Evolutionary conservation across 2,888 invertebrate species (phyloP), one percentile per base, ranked within the genome.

Genomic region (Amiota communis): DNA sequence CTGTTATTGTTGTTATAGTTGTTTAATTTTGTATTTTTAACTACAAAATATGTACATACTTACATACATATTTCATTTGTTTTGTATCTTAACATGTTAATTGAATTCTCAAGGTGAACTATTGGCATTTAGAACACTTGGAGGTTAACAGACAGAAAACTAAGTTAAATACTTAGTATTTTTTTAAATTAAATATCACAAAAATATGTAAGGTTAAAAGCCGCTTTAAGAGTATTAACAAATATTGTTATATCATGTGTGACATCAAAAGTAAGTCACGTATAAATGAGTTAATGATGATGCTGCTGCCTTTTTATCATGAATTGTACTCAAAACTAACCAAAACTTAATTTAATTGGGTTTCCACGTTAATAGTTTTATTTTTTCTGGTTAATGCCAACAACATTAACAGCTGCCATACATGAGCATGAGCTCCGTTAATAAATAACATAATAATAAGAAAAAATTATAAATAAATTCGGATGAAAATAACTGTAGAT

Each of bases 21-120:
- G 20, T 56, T 61, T 46, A n/a, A 0, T 48, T 51, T 12, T 56
- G 15, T 36, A 70, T 23, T 23, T 23, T 23, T 23, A 2, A 23
- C 1, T 23, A 23, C 23, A 23, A 23, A 23, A 23, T 23, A 23
- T 23, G n/a, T n/a, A n/a, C n/a, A 59, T 61, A 68, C 68, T 56
- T 61, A 23, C 36, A n/a, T 13, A 63, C 23, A 63, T 63, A 63
- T 63, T 46, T 63, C n/a, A 36, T 63, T 63, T 8, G 46, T 56
- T 69, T 1, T 23, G 3, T 23, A 23, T 23, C 72, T 48, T 15
- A 70, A 68, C 11, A 57, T 72, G 78, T 17, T 74, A 74, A 75
- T 76, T 76, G 46, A 72, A 69, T 51, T 70, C 76, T 77, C 83
- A 82, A 84, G 85, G 85, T 75, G 72, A 81, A 59, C 78, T 76